phyloP scores from a whole-genome alignment of 2,888 invertebrate genomes.

The Dolomedes plantarius region DNA sequence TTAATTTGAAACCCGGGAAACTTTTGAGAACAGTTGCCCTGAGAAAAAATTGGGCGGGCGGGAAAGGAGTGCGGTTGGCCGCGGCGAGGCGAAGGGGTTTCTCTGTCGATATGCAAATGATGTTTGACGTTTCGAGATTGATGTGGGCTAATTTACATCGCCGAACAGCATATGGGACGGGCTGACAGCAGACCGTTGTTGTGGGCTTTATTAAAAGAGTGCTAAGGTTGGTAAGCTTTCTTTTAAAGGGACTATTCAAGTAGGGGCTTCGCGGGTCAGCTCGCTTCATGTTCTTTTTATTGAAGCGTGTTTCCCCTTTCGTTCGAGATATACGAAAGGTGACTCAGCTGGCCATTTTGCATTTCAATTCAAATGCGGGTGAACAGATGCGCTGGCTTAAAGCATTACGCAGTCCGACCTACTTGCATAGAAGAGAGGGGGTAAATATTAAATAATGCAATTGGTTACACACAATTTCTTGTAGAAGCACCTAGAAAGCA shows the following conservation, averaged over 20 bases:
- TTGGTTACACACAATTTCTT: too few species aligned
- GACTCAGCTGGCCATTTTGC: not conserved
- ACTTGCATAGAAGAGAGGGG: too few species aligned
- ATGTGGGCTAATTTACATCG: constrained; percentile 52
- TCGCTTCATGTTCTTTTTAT: not conserved
- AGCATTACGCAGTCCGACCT: too few species aligned
- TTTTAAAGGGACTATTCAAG: not conserved
- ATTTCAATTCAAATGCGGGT: not conserved
- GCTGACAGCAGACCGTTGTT: not conserved
- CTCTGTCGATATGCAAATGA: constrained; percentile 51
- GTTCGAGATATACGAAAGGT: not conserved
- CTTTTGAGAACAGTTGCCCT: not conserved
- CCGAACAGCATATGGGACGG: constrained; percentile 49
- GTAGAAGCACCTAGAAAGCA: too few species aligned
- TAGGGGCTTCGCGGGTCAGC: not conserved
- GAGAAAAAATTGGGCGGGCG: not conserved
- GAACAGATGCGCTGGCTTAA: not conserved
- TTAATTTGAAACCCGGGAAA: constrained; percentile 37
- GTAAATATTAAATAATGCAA: too few species aligned
- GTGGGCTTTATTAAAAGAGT: constrained; percentile 13
- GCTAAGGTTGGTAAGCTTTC: constrained; percentile 5
- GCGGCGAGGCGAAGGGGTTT: constrained; percentile 2
- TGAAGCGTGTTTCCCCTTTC: constrained; percentile 8
- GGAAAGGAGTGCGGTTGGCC: not conserved
- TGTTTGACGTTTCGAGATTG: constrained; percentile 57